Evolutionary conservation across 2,797 vertebrate genomes (phyloP).

Genomic region (Pagetopsis macropterus): DNA sequence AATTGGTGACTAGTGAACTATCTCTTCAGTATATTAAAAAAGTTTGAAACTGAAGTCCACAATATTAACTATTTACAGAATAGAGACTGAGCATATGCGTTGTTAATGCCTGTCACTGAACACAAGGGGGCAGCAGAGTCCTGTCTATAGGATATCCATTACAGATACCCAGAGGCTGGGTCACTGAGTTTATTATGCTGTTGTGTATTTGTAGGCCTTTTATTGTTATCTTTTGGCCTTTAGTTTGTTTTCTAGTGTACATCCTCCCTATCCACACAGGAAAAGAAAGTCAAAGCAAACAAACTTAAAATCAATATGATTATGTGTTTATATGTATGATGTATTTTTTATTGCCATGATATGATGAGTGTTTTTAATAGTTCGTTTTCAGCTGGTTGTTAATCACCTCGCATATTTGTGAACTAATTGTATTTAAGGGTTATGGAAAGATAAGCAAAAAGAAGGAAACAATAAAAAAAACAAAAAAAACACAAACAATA

Average conservation of each 20-base stretch:
- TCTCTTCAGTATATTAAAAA: too few species aligned
- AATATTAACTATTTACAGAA: background rate
- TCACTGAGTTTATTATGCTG: background rate
- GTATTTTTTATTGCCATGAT: background rate
- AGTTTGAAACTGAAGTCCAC: too few species aligned
- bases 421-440: too few species aligned
- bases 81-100: background rate
- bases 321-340: background rate
- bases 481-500: too few species aligned
- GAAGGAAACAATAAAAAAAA: too few species aligned
- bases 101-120: background rate
- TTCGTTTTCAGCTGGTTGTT: background rate
- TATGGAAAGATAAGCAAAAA: too few species aligned
- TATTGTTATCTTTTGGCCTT: background rate
- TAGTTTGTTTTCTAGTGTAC: background rate
- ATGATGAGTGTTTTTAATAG: background rate
- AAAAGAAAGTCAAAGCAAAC: background rate
- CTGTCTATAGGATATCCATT: background rate
- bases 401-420: background rate
- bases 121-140: slow-evolving; percentile 58
- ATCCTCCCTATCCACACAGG: background rate
- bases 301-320: background rate
- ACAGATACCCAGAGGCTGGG: background rate
- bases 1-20: too few species aligned
- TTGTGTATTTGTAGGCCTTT: background rate